phyloP scores from a whole-genome alignment of 2,888 invertebrate genomes.

The Esperia sulphurella region DNA sequence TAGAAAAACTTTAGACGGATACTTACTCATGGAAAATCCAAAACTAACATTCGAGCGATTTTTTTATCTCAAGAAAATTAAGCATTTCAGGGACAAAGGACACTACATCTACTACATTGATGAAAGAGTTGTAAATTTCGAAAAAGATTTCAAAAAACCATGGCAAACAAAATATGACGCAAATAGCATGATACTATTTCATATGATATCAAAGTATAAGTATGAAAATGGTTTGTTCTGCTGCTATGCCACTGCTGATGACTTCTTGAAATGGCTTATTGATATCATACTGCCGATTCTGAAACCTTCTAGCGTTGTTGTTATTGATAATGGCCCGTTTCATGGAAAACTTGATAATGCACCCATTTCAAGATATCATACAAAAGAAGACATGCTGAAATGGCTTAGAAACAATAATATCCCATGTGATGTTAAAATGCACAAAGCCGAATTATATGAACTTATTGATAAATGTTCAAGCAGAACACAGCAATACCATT shows the following conservation, averaged over 20 bases:
- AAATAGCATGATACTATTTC: slow-evolving; percentile 22
- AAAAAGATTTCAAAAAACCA: slow-evolving; percentile 22
- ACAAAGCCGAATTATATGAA: slow-evolving; percentile 43
- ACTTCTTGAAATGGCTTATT: slow-evolving; percentile 46
- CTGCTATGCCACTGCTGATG: slow-evolving; percentile 8
- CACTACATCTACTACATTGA: slow-evolving; percentile 41
- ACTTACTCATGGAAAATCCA: slow-evolving; percentile 41
- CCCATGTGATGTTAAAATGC: slow-evolving; percentile 35
- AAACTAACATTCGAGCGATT: slow-evolving; percentile 40
- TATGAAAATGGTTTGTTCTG: slow-evolving; percentile 32
- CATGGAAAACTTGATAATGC: slow-evolving; percentile 23
- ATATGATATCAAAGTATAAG: slow-evolving; percentile 31
- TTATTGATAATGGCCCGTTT: slow-evolving; percentile 37
- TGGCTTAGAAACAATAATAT: slow-evolving; percentile 40
- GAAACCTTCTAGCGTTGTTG: slow-evolving; percentile 29
- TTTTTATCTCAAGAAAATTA: slow-evolving; percentile 37
- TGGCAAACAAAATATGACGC: slow-evolving; percentile 1
- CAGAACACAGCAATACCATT: slow-evolving; percentile 18
- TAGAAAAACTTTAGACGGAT: slow-evolving; percentile 21
- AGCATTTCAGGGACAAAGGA: slow-evolving; percentile 19
- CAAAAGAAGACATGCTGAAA: slow-evolving; percentile 40
- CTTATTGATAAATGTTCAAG: slow-evolving; percentile 29
- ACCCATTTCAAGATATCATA: slow-evolving; percentile 33
- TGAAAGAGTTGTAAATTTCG: slow-evolving; percentile 30
- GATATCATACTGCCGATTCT: slow-evolving; percentile 33